Base-by-base conservation (phyloP, 1,140 invertebrate species). In the Ceratina australensis region DNA sequence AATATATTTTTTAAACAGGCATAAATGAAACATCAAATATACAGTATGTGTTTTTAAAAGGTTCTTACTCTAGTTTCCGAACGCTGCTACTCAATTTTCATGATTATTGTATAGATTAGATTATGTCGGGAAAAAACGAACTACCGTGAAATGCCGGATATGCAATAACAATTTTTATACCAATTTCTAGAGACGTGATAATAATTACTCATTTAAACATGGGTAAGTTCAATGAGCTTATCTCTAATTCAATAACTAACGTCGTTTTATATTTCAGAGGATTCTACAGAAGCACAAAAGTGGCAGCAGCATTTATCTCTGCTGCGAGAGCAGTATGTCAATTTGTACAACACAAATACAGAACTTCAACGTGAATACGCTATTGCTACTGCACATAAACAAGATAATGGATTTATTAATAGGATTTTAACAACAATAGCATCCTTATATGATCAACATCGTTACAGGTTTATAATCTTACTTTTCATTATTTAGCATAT, bases 301-400 rank as follows among this genome's bases (percentile, higher is more conserved):
- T 94, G 98, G 84, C 96, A 98, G 89, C 96, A 97, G 86, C 97
- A 98, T 89, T 93, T 99, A 80, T 91, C 94, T 56, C 92, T 99
- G 65, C 92, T 99, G 56, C 95, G 97, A 88, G 96, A 98, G 85
- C 97, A 99, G 89, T 98, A 98, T 92, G 95, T 97, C 0, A 98
- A 98, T 91, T 93, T 99, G 18, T 97, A 98, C 88, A 94, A 94
- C n/a, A 94, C 95, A 78, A 95, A 96, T 87, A 94, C 94, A 5
- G 97, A 98, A 83, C 89, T 98, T 8, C 96, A 98, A 89, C 94
- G 95, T 77, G 97, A 97, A 89, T 97, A 97, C 88, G 96, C 96
- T 65, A 93, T 96, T 47, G 92, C 93, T n/a, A 94, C 95, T 72
- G 95, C 96, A 16, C 93, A 94, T 2, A 92, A 91, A 65, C 87